Percentiles rank a stretch among this genome's conserved stretches.
phyloP scores from a whole-genome alignment of 1,140 invertebrate species.

The Subanguina moxae region DNA sequence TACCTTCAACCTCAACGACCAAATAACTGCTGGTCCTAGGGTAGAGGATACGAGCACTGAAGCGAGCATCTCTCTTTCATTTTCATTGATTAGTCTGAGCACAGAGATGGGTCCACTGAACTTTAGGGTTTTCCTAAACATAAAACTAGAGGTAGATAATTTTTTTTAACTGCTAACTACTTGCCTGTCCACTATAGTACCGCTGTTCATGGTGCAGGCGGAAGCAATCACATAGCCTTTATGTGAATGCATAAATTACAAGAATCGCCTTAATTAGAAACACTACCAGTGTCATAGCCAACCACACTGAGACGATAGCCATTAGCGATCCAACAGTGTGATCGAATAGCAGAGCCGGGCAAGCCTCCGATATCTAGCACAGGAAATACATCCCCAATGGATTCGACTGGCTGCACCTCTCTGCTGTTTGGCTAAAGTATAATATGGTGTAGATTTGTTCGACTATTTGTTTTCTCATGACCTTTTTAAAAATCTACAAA shows the following conservation, averaged over 20 bases:
- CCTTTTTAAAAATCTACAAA: too few species aligned
- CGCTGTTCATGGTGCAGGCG: constrained; percentile 16
- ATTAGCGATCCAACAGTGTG: constrained; percentile 24
- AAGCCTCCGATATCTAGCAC: constrained; percentile 36
- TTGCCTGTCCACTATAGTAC: constrained; percentile 35
- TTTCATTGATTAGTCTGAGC: constrained; percentile 32
- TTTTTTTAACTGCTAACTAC: constrained; percentile 9
- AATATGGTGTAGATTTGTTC: too few species aligned
- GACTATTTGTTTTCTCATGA: too few species aligned
- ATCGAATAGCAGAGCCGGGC: constrained; percentile 35
- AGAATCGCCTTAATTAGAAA: too few species aligned
- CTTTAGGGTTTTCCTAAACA: constrained; percentile 42
- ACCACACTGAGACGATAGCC: constrained; percentile 40
- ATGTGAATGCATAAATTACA: too few species aligned
- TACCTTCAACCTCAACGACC: constrained; percentile 30
- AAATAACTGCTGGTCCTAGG: constrained; percentile 38
- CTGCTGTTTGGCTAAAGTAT: constrained; percentile 10
- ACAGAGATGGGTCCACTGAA: constrained; percentile 47
- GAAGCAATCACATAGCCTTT: constrained; percentile 36
- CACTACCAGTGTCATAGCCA: constrained; percentile 38
- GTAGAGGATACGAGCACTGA: constrained; percentile 46
- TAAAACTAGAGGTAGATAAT: not conserved
- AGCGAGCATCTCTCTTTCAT: constrained; percentile 30
- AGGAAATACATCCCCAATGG: constrained; percentile 38
- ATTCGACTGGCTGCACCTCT: constrained; percentile 14